Percentiles rank a stretch among this genome's conserved stretches.
phyloP scores from a whole-genome alignment of 2,113 vertebrate species.

The Gorsachius goisagi region DNA sequence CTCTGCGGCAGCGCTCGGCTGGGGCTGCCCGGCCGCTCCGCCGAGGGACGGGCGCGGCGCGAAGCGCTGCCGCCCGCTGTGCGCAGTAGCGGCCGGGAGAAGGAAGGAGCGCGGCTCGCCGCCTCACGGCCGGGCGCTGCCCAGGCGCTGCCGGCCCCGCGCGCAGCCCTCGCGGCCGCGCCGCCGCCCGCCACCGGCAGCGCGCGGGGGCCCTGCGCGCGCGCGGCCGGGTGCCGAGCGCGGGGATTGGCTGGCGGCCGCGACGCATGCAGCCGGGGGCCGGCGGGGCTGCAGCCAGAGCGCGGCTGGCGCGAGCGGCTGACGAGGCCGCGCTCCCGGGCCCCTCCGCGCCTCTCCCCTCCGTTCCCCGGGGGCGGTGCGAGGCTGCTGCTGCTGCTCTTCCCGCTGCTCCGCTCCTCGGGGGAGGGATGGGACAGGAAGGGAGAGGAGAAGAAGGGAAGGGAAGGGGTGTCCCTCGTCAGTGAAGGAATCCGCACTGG shows the following conservation, averaged over 20 bases:
- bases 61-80: not conserved
- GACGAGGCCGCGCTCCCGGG: slow-evolving; percentile 19
- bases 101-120: not conserved
- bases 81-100: not conserved
- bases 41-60: not conserved
- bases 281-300: slow-evolving; percentile 62
- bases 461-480: slow-evolving; percentile 51
- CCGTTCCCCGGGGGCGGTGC: not conserved
- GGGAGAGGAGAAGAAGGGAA: slow-evolving; percentile 22
- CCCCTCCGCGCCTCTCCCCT: not conserved
- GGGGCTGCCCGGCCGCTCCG: not conserved
- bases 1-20: not conserved
- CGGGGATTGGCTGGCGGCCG: slow-evolving; percentile 49
- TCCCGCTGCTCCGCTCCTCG: slow-evolving; percentile 26
- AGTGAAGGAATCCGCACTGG: slow-evolving; percentile 77
- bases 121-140: not conserved
- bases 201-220: not conserved
- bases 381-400: not conserved
- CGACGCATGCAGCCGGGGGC: slow-evolving; percentile 14
- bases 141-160: not conserved
- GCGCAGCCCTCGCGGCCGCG: not conserved
- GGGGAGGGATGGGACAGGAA: slow-evolving; percentile 44
- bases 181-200: not conserved
- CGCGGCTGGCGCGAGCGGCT: slow-evolving; percentile 66
- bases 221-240: not conserved